Conservation (phyloP, 2,797 vertebrate genomes). For the Lerista edwardsae region DNA sequence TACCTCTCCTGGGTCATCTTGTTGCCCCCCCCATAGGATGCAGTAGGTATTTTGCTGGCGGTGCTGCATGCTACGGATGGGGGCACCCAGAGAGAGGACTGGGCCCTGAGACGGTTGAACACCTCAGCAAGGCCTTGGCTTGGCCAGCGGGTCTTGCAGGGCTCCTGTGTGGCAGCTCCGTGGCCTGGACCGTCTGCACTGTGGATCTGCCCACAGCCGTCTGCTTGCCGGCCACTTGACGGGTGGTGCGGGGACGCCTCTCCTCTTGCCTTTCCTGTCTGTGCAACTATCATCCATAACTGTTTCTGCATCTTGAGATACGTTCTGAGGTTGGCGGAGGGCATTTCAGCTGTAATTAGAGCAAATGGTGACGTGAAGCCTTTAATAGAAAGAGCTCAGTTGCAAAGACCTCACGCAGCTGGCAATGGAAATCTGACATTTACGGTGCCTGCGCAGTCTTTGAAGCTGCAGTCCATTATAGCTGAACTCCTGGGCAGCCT, state of each 20-base stretch:
- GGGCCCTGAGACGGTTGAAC: too few relatives aligned
- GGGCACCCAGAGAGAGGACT: too few relatives aligned
- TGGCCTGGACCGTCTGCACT: not conserved
- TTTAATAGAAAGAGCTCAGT: slow-evolving; percentile 52
- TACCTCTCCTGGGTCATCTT: too few relatives aligned
- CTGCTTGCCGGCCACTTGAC: not conserved
- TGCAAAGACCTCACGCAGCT: slow-evolving; percentile 56
- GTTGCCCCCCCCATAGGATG: too few relatives aligned
- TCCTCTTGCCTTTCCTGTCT: slow-evolving; percentile 6
- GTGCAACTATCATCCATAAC: slow-evolving; percentile 23
- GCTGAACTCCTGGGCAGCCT: slow-evolving; percentile 52
- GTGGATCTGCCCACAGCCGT: not conserved
- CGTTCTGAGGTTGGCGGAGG: slow-evolving; percentile 40
- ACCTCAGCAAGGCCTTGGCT: not conserved
- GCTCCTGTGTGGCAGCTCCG: not conserved
- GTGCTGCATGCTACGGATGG: too few relatives aligned
- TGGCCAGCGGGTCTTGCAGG: not conserved
- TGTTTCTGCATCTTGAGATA: slow-evolving; percentile 1
- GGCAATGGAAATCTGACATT: slow-evolving; percentile 68
- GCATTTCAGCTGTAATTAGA: slow-evolving; percentile 68
- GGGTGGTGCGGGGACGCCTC: not conserved
- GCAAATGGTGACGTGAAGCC: slow-evolving; percentile 41
- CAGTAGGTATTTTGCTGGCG: too few relatives aligned
- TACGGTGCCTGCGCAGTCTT: slow-evolving; percentile 63
- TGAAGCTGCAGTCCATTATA: slow-evolving; percentile 67